phyloP scores from a whole-genome alignment of 1,140 invertebrate species.

The Stratiolaelaps scimitus region DNA sequence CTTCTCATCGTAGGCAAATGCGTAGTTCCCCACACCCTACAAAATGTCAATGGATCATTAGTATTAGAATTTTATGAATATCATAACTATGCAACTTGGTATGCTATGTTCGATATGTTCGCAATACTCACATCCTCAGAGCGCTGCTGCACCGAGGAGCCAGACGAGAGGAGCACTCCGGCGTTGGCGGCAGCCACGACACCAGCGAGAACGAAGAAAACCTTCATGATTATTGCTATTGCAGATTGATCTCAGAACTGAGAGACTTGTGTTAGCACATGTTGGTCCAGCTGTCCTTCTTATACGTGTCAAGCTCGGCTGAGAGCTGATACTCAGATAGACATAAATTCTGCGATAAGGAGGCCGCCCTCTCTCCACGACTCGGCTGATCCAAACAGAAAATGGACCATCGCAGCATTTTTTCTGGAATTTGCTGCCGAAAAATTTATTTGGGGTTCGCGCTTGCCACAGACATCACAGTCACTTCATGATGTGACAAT shows the following conservation, averaged over 20 bases:
- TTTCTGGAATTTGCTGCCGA: too few relatives aligned
- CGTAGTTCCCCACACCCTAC: conserved; percentile 32
- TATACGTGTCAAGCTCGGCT: too few relatives aligned
- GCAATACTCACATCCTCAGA: conserved; percentile 9
- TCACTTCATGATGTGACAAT: too few relatives aligned
- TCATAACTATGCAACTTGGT: not conserved
- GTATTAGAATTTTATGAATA: too few relatives aligned
- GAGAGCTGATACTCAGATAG: too few relatives aligned
- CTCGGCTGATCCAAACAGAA: too few relatives aligned
- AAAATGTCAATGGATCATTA: not conserved
- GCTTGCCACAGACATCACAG: too few relatives aligned
- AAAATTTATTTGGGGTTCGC: too few relatives aligned
- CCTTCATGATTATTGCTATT: conserved; percentile 16
- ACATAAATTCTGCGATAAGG: too few relatives aligned
- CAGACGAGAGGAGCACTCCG: conserved; percentile 8
- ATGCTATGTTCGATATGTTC: not conserved
- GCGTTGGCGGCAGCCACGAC: conserved; percentile 24
- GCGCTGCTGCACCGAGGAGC: not conserved
- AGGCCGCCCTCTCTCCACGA: too few relatives aligned
- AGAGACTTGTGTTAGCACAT: conserved; percentile 9
- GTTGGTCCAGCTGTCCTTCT: too few relatives aligned
- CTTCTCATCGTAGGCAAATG: conserved; percentile 34
- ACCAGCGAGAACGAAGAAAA: not conserved
- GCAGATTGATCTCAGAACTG: not conserved
- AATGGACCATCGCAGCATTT: too few relatives aligned